These are phyloP conservation scores for Muscina levida DNA, from an alignment of 2,888 invertebrate species.

Conservation along the genomic window DNA sequence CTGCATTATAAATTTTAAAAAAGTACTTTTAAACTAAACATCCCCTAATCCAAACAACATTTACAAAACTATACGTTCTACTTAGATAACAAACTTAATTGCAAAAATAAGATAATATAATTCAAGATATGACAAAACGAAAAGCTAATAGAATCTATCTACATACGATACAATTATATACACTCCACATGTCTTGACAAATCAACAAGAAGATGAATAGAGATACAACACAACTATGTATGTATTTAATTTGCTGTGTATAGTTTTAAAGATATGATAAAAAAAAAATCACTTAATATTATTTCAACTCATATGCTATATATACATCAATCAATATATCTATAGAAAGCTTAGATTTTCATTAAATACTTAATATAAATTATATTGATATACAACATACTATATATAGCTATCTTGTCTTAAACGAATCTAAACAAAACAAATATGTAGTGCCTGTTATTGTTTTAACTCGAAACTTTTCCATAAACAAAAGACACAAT, in stretches of 20 bases:
- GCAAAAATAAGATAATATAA: conserved; percentile 2
- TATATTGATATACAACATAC: conserved; percentile 15
- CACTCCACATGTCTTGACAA: conserved; percentile 50
- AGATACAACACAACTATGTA: conserved; percentile 16
- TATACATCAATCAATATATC: conserved; percentile 17
- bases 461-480: conserved; percentile 32
- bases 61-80: conserved; percentile 11
- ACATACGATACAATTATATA: conserved; percentile 29
- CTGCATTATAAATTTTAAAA: conserved; percentile 47
- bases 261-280: conserved; percentile 44
- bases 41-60: background rate
- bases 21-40: conserved; percentile 31
- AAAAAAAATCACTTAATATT: conserved; percentile 18
- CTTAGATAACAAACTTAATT: conserved; percentile 42
- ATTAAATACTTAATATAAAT: conserved; percentile 29
- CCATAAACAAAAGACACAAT: conserved; percentile 14
- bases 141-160: conserved; percentile 48
- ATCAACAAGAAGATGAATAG: conserved; percentile 19
- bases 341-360: conserved; percentile 38
- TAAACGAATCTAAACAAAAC: conserved; percentile 31
- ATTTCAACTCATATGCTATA: conserved; percentile 22
- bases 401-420: conserved; percentile 30
- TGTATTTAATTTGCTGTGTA: conserved; percentile 53
- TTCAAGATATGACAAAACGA: conserved; percentile 9
- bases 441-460: conserved; percentile 57